phyloP scores from a whole-genome alignment of 2,113 vertebrate species.

The Clarias batrachus region DNA sequence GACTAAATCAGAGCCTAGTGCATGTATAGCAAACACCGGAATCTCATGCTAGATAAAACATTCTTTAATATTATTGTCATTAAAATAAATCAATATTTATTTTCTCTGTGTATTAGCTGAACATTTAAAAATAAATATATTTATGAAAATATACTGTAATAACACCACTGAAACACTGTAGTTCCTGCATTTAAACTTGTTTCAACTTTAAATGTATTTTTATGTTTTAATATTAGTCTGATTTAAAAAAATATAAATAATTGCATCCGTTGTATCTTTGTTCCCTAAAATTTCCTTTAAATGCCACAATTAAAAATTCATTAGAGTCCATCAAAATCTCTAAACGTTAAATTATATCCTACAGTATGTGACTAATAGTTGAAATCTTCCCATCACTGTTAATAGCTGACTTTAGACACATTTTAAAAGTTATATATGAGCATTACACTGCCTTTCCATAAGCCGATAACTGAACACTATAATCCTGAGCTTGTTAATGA shows the following conservation, averaged over 20 bases:
- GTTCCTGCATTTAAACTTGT: not conserved
- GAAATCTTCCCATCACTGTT: not conserved
- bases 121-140: not conserved
- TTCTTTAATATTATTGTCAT: not conserved
- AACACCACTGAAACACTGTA: not conserved
- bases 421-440: not conserved
- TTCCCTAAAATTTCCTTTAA: not conserved
- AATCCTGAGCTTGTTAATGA: not conserved
- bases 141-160: not conserved
- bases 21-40: not conserved
- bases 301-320: not conserved
- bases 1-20: not conserved
- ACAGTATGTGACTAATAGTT: not conserved
- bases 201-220: not conserved
- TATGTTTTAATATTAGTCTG: not conserved
- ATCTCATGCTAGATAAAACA: not conserved
- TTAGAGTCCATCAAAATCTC: not conserved
- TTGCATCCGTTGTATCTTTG: not conserved
- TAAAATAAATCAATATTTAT: not conserved
- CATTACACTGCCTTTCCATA: not conserved
- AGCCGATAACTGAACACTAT: not conserved
- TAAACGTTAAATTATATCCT: not conserved
- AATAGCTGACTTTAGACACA: not conserved
- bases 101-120: not conserved
- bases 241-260: not conserved